A percentile compares a stretch with the other conserved stretches of the same genome.
These are phyloP conservation scores for Cryptocheilus praepositus DNA, from an alignment of 2,888 invertebrate species.

Conservation along the genomic window DNA sequence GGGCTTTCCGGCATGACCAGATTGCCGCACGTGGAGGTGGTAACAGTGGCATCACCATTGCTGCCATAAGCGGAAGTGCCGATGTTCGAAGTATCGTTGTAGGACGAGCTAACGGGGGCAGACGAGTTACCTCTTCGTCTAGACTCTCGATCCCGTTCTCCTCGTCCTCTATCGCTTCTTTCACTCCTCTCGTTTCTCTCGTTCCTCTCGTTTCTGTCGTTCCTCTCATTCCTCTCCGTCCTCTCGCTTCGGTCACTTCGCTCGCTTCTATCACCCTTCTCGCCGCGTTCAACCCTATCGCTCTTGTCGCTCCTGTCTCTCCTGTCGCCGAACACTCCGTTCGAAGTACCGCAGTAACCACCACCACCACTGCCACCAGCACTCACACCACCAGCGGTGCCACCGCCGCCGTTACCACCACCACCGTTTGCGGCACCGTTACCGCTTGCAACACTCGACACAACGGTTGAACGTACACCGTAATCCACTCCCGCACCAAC, in stretches of 20 bases:
- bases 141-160: slow-evolving; percentile 28
- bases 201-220: not conserved
- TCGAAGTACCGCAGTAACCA: slow-evolving; percentile 45
- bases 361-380: slow-evolving; percentile 11
- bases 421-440: not conserved
- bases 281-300: slow-evolving; percentile 42
- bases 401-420: slow-evolving; percentile 15
- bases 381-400: slow-evolving; percentile 27
- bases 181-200: no score
- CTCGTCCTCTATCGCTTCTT: not conserved
- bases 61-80: slow-evolving; percentile 24
- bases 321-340: slow-evolving; percentile 50
- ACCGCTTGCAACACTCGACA: not conserved
- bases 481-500: slow-evolving; percentile 32
- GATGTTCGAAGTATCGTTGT: slow-evolving; percentile 31
- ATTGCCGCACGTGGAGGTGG: slow-evolving; percentile 36
- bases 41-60: slow-evolving; percentile 45
- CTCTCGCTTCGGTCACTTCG: slow-evolving; percentile 23
- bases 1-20: slow-evolving; percentile 46
- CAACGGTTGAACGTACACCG: slow-evolving; percentile 31
- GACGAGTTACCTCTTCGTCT: slow-evolving; percentile 37
- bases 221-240: slow-evolving; percentile 11
- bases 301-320: slow-evolving; percentile 59
- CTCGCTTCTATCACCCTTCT: no score
- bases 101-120: slow-evolving; percentile 10